Evolutionary conservation across 2,888 invertebrate species (phyloP), one percentile per base, ranked within the genome.

Genomic region (Eumacrocentrus americanus): DNA sequence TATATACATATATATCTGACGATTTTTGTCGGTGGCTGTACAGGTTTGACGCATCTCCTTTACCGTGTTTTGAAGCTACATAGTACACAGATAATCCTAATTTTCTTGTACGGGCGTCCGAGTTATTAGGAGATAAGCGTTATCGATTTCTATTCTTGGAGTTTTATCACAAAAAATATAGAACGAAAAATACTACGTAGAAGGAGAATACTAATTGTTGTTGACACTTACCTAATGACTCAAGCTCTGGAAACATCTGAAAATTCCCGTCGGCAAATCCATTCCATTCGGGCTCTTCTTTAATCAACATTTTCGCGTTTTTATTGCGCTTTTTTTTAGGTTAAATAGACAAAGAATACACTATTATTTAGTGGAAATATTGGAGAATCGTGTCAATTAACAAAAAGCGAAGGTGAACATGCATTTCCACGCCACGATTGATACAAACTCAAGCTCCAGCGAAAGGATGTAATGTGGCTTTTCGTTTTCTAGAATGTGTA

Each of bases 161-260:
- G 44, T 6, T 29, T 29, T 6, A 29, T 29, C 29, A 6, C 9
- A 6, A 4, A 44, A 7, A 18, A 1, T 6, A 44, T 44, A n/a
- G 4, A 6, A 5, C 16, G 20, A 7, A 18, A 1, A 16, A 44
- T 44, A n/a, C 2, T 16, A 5, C 16, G 20, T 23, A 12, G 12
- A 29, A 25, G 4, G 12, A 23, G 12, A 7, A 14, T 22, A 12
- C 5, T 47, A 14, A 23, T 44, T 44, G 44, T 11, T 20, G 2
- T 50, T 35, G 16, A 34, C 3, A 69, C 75, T 44, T 70, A 78
- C 78, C 77, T 47, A 74, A 64, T 29, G 64, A 51, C 14, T 67
- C 71, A 38, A 75, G 66, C 38, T 77, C 78, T 60, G 77, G 71
- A 65, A 77, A 76, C 69, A 74, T 76, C 62, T 67, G 68, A 67